Base-by-base conservation (phyloP, 2,113 vertebrate species). In the Hemiscyllium ocellatum region DNA sequence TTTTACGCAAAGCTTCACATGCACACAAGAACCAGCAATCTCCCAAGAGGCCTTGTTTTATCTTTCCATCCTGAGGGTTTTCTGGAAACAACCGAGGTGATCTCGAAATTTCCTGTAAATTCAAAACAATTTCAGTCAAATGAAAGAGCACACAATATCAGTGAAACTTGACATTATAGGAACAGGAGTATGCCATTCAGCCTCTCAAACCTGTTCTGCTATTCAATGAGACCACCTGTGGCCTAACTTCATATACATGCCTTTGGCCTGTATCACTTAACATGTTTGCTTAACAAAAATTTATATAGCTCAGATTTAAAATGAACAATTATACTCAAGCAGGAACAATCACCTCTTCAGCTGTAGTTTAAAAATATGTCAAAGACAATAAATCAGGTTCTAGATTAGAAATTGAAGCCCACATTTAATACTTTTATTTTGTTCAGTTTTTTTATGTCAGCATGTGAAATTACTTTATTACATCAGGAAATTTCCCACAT, bases 1-100 rank as follows among this genome's bases (percentile, higher is more conserved):
- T 98, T 96, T 98, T 98, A 96, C 98, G 98, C 96, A 99, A 97
- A 96, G 98, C 97, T 0, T 98, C 98, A 47, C 98, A 99, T 47
- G 99, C 99, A 95, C 99, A 99, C 37, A 99, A 98, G 96, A 99
- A 98, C 99, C 99, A 99, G 97, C 99, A 99, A 90, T 99, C 99
- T 96, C 99, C 99, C 97, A 99, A 96, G 96, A 99, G 97, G 65
- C 99, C 99, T 97, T 99, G 99, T 96, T 98, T 99, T 50, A 98
- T 98, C 96, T 98, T 98, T 80, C 97, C 98, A 95, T 98, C 97
- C 96, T 96, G 97, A 0, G 96, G 97, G 96, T 97, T 96, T 95
- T 98, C 97, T 70, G 98, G 97, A 96, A 99, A 98, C 20, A 99
- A 97, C 42, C 96, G 97, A 96, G 99, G 98, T 0, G 97, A 65